phyloP scores from a whole-genome alignment of 1,140 invertebrate species.

The Grapholita molesta region DNA sequence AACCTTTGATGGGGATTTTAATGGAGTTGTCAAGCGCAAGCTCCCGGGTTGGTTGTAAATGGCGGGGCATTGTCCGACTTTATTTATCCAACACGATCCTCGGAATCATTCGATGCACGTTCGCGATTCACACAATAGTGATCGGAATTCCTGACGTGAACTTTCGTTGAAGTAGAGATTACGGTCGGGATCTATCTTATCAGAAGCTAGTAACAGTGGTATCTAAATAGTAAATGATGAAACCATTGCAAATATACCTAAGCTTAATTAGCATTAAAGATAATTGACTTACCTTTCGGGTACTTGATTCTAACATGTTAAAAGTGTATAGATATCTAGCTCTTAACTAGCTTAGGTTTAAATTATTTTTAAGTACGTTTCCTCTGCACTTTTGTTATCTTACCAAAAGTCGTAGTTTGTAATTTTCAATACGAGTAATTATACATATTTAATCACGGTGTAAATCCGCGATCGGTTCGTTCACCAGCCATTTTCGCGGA shows the following conservation, averaged over 20 bases:
- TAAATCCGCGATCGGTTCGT: background rate
- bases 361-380: background rate
- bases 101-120: constrained; percentile 67
- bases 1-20: background rate
- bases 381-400: background rate
- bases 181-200: background rate
- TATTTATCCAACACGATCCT: constrained; percentile 53
- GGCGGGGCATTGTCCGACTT: constrained; percentile 51
- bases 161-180: background rate
- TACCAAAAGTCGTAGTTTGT: background rate
- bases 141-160: constrained; percentile 52
- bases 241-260: background rate
- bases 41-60: background rate
- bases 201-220: background rate
- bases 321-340: too few species aligned
- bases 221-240: background rate
- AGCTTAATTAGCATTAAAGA: background rate
- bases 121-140: constrained; percentile 68
- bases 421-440: background rate
- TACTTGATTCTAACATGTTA: too few species aligned
- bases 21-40: background rate
- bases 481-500: background rate
- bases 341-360: too few species aligned
- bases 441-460: background rate
- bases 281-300: too few species aligned